phyloP scores from a whole-genome alignment of 2,113 vertebrate species.

The Boulengeromyrus knoepffleri region DNA sequence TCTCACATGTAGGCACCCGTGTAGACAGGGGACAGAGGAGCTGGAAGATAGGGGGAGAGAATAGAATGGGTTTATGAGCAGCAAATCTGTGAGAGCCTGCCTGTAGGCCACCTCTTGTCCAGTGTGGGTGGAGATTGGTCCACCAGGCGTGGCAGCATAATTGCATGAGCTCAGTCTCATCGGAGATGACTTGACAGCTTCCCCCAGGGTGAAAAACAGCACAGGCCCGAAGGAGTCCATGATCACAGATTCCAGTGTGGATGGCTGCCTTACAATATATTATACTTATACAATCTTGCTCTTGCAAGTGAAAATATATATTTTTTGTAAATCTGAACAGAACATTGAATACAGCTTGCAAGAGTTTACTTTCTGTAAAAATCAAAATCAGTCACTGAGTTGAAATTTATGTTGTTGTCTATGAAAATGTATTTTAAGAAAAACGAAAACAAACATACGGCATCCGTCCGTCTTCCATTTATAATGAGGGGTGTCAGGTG shows the following conservation, averaged over 20 bases:
- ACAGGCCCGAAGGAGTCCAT: not conserved
- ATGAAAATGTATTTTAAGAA: not conserved
- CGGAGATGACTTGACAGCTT: not conserved
- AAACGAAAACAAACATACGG: not conserved
- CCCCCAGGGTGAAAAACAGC: not conserved
- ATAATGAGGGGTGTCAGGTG: not conserved
- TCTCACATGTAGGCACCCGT: not conserved
- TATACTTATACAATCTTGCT: not conserved
- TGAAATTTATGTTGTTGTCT: not conserved
- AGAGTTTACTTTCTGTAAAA: not conserved
- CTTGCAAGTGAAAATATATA: not conserved
- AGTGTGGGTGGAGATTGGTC: not conserved
- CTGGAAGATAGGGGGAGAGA: not conserved
- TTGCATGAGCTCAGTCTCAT: not conserved
- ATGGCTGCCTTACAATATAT: not conserved
- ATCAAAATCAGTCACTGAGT: not conserved
- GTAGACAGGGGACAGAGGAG: not conserved
- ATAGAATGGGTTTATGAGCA: not conserved
- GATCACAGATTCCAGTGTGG: not conserved
- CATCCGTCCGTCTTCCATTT: not conserved
- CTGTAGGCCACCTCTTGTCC: not conserved
- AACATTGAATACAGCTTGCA: not conserved
- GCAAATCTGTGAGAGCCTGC: not conserved
- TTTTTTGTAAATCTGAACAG: not conserved
- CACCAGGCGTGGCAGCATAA: not conserved